phyloP scores from a whole-genome alignment of 2,797 vertebrate species.

The Corythornis leucogaster region DNA sequence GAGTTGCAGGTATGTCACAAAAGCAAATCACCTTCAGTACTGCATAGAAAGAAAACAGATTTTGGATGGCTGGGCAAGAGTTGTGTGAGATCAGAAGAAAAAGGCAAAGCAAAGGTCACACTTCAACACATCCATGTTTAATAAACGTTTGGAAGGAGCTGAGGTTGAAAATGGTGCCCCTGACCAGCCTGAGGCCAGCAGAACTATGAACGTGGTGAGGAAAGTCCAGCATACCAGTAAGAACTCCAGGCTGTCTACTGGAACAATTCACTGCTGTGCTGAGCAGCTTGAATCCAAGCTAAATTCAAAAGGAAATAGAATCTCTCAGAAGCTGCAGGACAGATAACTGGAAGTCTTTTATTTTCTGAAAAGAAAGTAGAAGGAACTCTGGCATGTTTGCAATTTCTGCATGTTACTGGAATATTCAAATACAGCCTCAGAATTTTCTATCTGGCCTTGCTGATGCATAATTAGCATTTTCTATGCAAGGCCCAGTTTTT shows the following conservation, averaged over 20 bases:
- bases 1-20: fast-evolving
- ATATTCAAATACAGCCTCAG: not conserved
- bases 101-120: not conserved
- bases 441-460: not conserved
- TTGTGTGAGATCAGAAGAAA: not conserved
- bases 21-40: not conserved
- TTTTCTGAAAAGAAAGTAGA: not conserved
- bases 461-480: not conserved
- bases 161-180: not conserved
- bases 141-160: not conserved
- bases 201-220: fast-evolving
- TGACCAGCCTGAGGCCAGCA: not conserved
- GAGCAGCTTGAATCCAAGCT: not conserved
- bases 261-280: not conserved
- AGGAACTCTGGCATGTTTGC: not conserved
- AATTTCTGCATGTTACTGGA: not conserved
- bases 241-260: not conserved
- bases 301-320: not conserved
- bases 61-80: not conserved
- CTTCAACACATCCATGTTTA: not conserved
- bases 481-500: not conserved
- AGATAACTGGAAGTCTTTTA: not conserved
- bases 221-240: not conserved
- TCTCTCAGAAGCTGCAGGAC: not conserved
- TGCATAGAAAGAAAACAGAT: not conserved